These are phyloP conservation scores for Potamilus streckersoni DNA, from an alignment of 1,140 invertebrate species.

Conservation along the genomic window DNA sequence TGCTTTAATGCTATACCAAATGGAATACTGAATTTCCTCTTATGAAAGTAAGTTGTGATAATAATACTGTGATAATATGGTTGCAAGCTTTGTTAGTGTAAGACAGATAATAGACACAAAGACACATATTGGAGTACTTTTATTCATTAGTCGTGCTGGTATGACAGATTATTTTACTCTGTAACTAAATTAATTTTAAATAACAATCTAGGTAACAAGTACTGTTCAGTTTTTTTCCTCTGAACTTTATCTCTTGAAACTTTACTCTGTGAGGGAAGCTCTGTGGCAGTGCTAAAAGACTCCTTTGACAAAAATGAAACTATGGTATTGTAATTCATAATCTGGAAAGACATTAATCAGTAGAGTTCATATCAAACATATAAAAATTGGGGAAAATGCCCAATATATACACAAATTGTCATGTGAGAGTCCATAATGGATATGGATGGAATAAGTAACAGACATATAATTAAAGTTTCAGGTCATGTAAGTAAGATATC, in stretches of 20 bases:
- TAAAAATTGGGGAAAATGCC: neutral
- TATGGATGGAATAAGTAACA: neutral
- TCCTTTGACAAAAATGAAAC: neutral
- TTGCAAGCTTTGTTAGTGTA: too few relatives aligned
- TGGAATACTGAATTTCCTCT: too few relatives aligned
- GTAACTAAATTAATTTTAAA: too few relatives aligned
- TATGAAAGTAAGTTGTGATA: too few relatives aligned
- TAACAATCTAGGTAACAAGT: neutral
- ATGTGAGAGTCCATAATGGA: neutral
- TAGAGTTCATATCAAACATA: neutral
- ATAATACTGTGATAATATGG: too few relatives aligned
- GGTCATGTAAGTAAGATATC: neutral
- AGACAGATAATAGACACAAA: too few relatives aligned
- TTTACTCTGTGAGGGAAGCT: neutral
- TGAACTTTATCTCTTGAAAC: neutral
- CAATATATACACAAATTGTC: constrained; percentile 2
- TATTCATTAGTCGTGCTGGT: too few relatives aligned
- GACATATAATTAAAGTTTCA: neutral
- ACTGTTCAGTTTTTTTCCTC: neutral
- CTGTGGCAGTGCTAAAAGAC: neutral
- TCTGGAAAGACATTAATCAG: neutral
- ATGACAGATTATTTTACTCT: too few relatives aligned
- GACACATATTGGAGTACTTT: too few relatives aligned
- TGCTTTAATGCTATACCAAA: too few relatives aligned
- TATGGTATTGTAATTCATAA: constrained; percentile 4